Base-by-base conservation (phyloP, 1,140 invertebrate species). In the Araneus ventricosus region DNA sequence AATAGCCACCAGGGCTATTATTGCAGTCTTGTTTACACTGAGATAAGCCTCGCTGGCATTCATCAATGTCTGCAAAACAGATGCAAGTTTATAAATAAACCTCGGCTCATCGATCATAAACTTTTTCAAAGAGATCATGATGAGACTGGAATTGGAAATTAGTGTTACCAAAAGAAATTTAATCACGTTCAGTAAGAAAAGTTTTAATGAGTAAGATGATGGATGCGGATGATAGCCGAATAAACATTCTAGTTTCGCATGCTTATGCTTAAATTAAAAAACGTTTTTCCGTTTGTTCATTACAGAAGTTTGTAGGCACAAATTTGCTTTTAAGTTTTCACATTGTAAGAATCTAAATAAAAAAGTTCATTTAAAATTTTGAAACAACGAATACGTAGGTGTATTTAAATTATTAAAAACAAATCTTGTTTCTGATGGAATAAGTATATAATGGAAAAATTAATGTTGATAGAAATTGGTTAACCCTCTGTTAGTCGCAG, bases 1-100 rank as follows among this genome's bases (percentile, higher is more conserved):
- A 93, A 75, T 94, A 94, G 27, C 93, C 91, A 24, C 93, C 93
- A 20, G 93, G 93, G 61, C 82, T 91, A 87, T 94, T 94, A 27
- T 82, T 90, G 80, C 93, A 94, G 30, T 67, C 61, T 86, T 94
- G 93, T 61, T 92, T 88, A 27, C 93, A 94, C n/a, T 63, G 86
- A 0, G 90, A 91, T 37, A 80, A 52, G 20, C 86, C 90, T n/a
- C 61, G 27, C 14, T 30, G 37, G 34, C 93, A 94, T 59, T 94
- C 93, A 82, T 94, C 90, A 6, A 92, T 37, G 37, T 94, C 93
- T 94, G 41, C 24, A 85, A 45, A 41, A 52, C 17, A 89, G 8
- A 39, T 57, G 41, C 37, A 27, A 37, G 7, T 34, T 75, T 34
- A 20, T 37, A 20, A 20, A 20, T 75, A 75, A 75, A 75, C 59